phyloP scores from a whole-genome alignment of 2,113 vertebrate genomes.

The Acanthochromis polyacanthus region DNA sequence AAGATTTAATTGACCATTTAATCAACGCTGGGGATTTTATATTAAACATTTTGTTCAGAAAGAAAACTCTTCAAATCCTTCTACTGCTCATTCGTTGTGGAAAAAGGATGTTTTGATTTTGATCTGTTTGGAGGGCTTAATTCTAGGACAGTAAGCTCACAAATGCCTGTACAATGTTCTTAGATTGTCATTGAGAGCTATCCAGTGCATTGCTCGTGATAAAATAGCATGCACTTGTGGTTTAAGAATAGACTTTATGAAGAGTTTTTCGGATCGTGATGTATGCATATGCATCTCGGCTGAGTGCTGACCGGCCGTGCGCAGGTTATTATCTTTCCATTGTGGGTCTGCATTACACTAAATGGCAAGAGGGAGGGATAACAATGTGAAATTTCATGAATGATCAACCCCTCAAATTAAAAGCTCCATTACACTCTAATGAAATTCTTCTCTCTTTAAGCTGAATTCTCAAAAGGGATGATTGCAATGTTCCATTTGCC shows the following conservation, averaged over 20 bases:
- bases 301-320: slow-evolving; percentile 36
- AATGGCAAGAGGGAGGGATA: slow-evolving; percentile 62
- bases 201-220: not conserved
- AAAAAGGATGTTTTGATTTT: not conserved
- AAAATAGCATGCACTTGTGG: not conserved
- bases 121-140: not conserved
- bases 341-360: slow-evolving; percentile 47
- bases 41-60: not conserved
- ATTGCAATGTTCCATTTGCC: slow-evolving; percentile 70
- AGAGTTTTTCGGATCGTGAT: not conserved
- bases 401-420: slow-evolving; percentile 79
- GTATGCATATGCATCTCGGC: slow-evolving; percentile 10
- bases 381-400: slow-evolving; percentile 78
- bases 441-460: slow-evolving; percentile 71
- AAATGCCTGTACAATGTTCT: not conserved
- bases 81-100: no score
- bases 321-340: slow-evolving; percentile 55
- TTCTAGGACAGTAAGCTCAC: not conserved
- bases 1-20: no score
- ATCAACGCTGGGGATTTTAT: no score
- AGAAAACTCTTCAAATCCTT: no score
- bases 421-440: slow-evolving; percentile 80
- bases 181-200: slow-evolving; percentile 8
- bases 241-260: not conserved
- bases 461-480: slow-evolving; percentile 64